phyloP scores from a whole-genome alignment of 2,113 vertebrate genomes.

The Myotis yumanensis region DNA sequence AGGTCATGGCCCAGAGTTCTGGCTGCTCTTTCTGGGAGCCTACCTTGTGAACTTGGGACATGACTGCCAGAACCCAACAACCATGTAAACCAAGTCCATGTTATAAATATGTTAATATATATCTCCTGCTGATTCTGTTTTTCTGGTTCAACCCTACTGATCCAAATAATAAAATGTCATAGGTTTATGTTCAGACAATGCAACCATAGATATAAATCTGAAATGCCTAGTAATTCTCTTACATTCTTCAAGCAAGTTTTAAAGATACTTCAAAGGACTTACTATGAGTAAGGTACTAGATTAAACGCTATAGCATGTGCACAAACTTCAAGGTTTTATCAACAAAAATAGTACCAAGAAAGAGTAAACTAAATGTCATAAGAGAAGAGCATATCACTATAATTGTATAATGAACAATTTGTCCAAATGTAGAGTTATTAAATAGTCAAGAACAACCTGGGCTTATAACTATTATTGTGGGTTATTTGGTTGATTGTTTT shows the following conservation, averaged over 20 bases:
- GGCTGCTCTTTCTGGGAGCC: neutral
- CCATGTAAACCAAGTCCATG: neutral
- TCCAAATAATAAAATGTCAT: neutral
- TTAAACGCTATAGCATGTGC: neutral
- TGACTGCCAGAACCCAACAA: accelerated
- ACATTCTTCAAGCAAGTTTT: neutral
- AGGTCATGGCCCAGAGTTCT: neutral
- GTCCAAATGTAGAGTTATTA: neutral
- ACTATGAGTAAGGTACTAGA: neutral
- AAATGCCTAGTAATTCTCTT: neutral
- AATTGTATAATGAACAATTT: neutral
- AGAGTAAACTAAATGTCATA: neutral
- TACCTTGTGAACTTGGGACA: neutral
- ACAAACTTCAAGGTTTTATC: neutral
- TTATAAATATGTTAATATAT: neutral
- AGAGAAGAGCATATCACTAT: neutral
- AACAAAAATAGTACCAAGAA: neutral
- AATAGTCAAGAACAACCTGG: neutral
- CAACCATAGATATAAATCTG: conserved; percentile 48
- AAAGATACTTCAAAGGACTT: neutral
- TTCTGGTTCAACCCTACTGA: neutral
- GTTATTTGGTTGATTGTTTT: neutral
- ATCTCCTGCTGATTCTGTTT: neutral
- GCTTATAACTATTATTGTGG: neutral
- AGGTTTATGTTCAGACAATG: neutral